Evolutionary conservation across 2,113 vertebrate species (phyloP).

Genomic region (Nibea coibor): DNA sequence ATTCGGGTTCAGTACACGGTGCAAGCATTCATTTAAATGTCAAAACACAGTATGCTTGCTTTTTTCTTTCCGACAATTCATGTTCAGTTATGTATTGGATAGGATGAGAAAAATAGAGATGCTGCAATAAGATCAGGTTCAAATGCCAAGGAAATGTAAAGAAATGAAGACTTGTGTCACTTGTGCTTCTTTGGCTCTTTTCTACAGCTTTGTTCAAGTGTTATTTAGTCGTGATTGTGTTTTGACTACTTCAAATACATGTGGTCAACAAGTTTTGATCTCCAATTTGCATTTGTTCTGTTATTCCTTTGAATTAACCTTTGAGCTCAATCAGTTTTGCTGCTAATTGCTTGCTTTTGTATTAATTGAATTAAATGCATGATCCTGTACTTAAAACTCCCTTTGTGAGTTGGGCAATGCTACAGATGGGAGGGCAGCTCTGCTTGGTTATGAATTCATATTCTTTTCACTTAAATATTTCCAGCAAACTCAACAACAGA

Average conservation of each 20-base stretch:
- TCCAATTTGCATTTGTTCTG: background rate
- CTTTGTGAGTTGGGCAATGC: background rate
- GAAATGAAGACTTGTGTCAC: background rate
- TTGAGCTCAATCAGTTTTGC: background rate
- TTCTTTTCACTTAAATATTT: conserved; percentile 5
- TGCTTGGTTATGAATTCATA: background rate
- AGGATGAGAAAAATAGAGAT: background rate
- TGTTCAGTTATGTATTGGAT: background rate
- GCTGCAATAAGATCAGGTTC: background rate
- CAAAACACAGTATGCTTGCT: conserved; percentile 34
- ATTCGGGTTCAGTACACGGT: conserved; percentile 12
- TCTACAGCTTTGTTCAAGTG: too few species aligned
- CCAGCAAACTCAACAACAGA: background rate
- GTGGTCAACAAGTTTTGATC: background rate
- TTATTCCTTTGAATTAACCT: background rate
- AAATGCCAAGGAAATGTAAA: background rate
- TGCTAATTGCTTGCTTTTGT: background rate
- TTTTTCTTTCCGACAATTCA: background rate
- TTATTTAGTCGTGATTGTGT: too few species aligned
- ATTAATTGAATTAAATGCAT: background rate
- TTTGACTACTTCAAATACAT: background rate
- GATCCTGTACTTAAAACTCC: background rate
- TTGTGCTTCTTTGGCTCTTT: background rate
- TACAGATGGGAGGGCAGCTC: background rate
- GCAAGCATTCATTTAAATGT: conserved; percentile 38